Evolutionary conservation across 2,888 invertebrate species (phyloP).

Genomic region (Pollenia griseotomentosa): DNA sequence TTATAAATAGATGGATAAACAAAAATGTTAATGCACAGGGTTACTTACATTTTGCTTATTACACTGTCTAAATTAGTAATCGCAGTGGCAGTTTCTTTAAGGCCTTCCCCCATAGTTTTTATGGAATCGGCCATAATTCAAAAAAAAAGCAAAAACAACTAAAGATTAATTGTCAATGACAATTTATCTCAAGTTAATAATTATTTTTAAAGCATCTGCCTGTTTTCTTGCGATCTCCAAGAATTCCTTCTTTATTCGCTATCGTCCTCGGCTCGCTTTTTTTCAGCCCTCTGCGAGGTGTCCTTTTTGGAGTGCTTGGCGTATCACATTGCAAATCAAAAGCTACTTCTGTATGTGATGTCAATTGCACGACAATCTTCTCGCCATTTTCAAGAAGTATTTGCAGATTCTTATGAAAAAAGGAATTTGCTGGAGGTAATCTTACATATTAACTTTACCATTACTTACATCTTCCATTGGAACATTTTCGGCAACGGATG

Average conservation of each 20-base stretch:
- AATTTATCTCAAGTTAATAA: neutral
- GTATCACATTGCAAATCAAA: neutral
- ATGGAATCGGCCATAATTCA: neutral
- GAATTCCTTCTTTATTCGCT: neutral
- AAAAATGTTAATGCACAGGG: too few relatives aligned
- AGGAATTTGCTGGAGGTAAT: too few relatives aligned
- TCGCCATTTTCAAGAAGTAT: too few relatives aligned
- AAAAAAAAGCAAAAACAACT: neutral
- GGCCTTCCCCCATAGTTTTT: neutral
- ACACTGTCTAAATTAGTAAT: neutral
- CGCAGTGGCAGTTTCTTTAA: neutral
- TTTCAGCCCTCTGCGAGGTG: neutral
- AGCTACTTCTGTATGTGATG: neutral
- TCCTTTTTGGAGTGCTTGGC: neutral
- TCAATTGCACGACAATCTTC: too few relatives aligned
- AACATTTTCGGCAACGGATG: too few relatives aligned
- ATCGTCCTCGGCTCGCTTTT: neutral
- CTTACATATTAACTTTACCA: too few relatives aligned
- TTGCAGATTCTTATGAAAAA: too few relatives aligned
- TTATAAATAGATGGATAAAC: too few relatives aligned
- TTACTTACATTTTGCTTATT: neutral
- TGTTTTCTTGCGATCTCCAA: too few relatives aligned
- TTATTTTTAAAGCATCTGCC: constrained; percentile 11
- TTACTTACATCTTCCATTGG: too few relatives aligned
- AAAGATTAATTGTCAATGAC: too few relatives aligned